Percentiles rank a stretch among this genome's conserved stretches.
phyloP scores from a whole-genome alignment of 2,113 vertebrate species.

The Oceanites oceanicus region DNA sequence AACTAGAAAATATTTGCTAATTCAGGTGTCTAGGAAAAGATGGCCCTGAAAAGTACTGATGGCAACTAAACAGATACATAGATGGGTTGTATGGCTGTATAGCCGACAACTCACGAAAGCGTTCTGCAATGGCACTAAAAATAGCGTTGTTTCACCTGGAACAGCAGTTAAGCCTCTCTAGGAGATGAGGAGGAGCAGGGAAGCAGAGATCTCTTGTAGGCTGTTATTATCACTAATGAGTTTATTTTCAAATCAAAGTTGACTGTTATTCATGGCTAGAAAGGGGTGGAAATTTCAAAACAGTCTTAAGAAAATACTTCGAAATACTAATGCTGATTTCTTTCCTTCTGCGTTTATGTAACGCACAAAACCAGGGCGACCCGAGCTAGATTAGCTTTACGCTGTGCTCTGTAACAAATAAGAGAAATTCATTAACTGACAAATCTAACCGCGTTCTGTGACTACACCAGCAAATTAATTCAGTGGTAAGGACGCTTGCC shows the following conservation, averaged over 20 bases:
- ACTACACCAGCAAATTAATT: slow-evolving; percentile 29
- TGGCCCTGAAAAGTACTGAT: not conserved
- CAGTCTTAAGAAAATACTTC: not conserved
- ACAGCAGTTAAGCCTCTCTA: not conserved
- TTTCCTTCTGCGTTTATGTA: not conserved
- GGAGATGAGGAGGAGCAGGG: not conserved
- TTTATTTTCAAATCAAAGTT: slow-evolving; percentile 18
- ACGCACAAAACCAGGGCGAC: not conserved
- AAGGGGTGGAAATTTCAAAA: not conserved
- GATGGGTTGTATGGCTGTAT: not conserved
- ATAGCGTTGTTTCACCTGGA: not conserved
- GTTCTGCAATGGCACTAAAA: not conserved
- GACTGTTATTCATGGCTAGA: not conserved
- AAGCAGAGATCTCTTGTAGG: not conserved
- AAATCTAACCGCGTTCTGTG: slow-evolving; percentile 36
- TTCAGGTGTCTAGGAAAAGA: not conserved
- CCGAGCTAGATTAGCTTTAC: not conserved
- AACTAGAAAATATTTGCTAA: not conserved
- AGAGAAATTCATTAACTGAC: slow-evolving; percentile 10
- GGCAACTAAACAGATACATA: not conserved
- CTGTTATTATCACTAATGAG: slow-evolving; percentile 24
- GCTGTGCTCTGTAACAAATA: not conserved
- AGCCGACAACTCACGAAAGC: not conserved
- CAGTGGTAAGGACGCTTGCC: slow-evolving; percentile 21
- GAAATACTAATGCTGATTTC: not conserved